A percentile compares a stretch with the other conserved stretches of the same genome.
These are phyloP conservation scores for Ctenopoma multispine DNA, from an alignment of 2,797 vertebrate species.

Conservation along the genomic window DNA sequence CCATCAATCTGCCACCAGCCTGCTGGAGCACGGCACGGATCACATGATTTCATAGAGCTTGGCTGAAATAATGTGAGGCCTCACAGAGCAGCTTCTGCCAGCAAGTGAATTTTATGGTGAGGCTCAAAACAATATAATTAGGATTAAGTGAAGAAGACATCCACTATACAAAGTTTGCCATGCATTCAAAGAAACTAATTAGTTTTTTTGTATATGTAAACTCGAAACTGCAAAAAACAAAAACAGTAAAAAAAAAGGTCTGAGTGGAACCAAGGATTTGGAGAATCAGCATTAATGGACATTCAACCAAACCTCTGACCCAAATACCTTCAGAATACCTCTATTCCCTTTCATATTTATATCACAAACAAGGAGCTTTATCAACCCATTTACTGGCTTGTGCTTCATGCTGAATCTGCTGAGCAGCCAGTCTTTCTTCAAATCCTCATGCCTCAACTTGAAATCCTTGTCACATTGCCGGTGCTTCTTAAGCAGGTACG, in stretches of 20 bases:
- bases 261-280: too few species aligned
- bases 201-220: too few species aligned
- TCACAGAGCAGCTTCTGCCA: constrained; percentile 37
- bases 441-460: background rate
- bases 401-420: constrained; percentile 1
- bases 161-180: constrained; percentile 10
- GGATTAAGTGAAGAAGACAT: constrained; percentile 50
- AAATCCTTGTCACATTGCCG: background rate
- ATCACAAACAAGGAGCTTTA: too few species aligned
- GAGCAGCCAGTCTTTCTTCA: background rate
- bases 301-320: background rate
- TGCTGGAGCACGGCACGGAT: constrained; percentile 37
- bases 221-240: too few species aligned
- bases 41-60: constrained; percentile 42
- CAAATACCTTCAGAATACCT: background rate
- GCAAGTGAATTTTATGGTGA: constrained; percentile 36
- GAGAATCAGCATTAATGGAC: background rate
- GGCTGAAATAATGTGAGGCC: constrained; percentile 39
- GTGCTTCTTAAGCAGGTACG: background rate
- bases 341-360: constrained; percentile 2
- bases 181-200: constrained; percentile 43
- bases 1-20: constrained; percentile 40
- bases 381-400: background rate
- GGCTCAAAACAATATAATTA: constrained; percentile 43
- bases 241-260: too few species aligned